Evolutionary conservation across 2,888 invertebrate species (phyloP).

Genomic region (Stramonita haemastoma): DNA sequence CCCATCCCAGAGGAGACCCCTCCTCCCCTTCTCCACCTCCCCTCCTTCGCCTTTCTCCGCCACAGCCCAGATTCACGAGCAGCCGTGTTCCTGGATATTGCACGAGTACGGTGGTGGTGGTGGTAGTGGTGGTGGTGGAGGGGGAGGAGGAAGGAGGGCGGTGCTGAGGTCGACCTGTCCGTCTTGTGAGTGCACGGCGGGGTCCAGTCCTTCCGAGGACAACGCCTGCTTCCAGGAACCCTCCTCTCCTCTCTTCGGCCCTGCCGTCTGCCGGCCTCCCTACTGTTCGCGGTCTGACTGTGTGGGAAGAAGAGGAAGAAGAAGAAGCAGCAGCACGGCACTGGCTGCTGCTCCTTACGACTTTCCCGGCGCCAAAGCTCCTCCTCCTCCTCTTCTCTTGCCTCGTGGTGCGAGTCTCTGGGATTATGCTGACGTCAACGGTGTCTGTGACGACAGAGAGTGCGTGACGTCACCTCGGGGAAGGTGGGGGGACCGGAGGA

Average conservation of each 20-base stretch:
- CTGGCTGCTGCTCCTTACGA: neutral
- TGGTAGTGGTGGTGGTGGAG: no score
- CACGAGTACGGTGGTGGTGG: constrained; percentile 33
- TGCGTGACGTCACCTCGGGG: constrained; percentile 4
- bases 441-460: neutral
- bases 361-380: neutral
- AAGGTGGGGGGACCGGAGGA: neutral
- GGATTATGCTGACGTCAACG: neutral
- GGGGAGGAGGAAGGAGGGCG: neutral
- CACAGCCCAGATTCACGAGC: neutral
- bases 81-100: constrained; percentile 11
- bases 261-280: neutral
- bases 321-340: neutral
- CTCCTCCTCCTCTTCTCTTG: neutral
- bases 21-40: constrained; percentile 12
- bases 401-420: neutral
- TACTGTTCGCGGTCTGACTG: constrained; percentile 14
- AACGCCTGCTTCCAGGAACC: constrained; percentile 36
- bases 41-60: no score
- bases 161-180: constrained; percentile 53
- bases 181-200: constrained; percentile 61
- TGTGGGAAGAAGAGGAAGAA: constrained; percentile 16
- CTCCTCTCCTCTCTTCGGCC: neutral
- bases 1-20: no score
- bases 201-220: constrained; percentile 47